Evolutionary conservation across 2,797 vertebrate genomes (phyloP).

Genomic region (Schizothorax lantsangensis): DNA sequence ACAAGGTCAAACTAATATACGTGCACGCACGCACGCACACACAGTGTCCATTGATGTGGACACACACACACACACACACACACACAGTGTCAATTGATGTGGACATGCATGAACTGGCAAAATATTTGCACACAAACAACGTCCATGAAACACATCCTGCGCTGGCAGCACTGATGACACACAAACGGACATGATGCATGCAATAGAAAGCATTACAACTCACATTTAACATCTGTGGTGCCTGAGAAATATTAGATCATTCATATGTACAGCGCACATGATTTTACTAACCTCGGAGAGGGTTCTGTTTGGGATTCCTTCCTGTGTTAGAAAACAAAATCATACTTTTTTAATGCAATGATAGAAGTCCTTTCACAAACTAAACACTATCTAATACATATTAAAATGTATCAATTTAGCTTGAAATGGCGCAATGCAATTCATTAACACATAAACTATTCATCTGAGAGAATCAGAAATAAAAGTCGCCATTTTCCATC

Average conservation of each 20-base stretch:
- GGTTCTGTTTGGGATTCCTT: slow-evolving; percentile 93
- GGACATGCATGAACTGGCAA: slow-evolving; percentile 32
- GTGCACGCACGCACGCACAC: background rate
- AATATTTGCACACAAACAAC: slow-evolving; percentile 39
- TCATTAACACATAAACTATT: background rate
- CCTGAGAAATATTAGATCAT: background rate
- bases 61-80: background rate
- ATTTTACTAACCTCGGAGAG: slow-evolving; percentile 84
- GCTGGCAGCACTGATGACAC: background rate
- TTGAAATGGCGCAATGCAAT: background rate
- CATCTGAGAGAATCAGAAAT: background rate
- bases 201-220: background rate
- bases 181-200: background rate
- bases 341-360: background rate
- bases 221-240: background rate
- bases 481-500: background rate
- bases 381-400: background rate
- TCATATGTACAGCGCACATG: background rate
- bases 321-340: slow-evolving; percentile 72
- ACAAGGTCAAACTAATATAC: slow-evolving; percentile 36
- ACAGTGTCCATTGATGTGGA: background rate
- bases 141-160: slow-evolving; percentile 10
- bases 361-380: background rate
- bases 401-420: background rate
- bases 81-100: background rate